These are phyloP conservation scores for Poecilia wingei DNA, from an alignment of 2,797 vertebrate genomes.

Conservation along the genomic window DNA sequence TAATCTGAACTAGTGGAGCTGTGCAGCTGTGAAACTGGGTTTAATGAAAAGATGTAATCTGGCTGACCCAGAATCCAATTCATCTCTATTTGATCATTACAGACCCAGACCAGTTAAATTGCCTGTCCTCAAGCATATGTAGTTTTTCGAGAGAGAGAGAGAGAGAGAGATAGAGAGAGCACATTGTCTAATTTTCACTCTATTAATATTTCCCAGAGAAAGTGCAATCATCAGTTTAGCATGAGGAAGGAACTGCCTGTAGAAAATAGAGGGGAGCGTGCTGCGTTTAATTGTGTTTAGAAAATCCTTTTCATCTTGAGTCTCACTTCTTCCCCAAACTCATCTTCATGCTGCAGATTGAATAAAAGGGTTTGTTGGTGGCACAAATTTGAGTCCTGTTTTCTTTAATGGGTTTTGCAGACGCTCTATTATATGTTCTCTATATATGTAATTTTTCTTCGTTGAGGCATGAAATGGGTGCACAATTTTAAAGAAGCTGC, in stretches of 20 bases:
- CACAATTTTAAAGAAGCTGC: conserved; percentile 2
- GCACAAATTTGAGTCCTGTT: conserved; percentile 39
- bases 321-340: conserved; percentile 48
- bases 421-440: neutral
- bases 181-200: conserved; percentile 65
- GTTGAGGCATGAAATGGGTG: conserved; percentile 1
- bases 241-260: conserved; percentile 45
- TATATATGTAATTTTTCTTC: neutral
- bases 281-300: conserved; percentile 63
- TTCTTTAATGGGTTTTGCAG: conserved; percentile 10
- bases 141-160: conserved; percentile 33
- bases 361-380: conserved; percentile 42
- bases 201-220: conserved; percentile 65
- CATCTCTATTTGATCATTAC: conserved; percentile 49
- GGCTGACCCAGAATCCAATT: conserved; percentile 32
- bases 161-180: conserved; percentile 18
- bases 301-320: conserved; percentile 58
- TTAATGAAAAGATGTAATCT: conserved; percentile 17
- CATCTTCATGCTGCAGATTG: conserved; percentile 34
- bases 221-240: conserved; percentile 62
- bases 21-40: neutral
- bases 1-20: conserved; percentile 19
- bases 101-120: conserved; percentile 27
- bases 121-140: conserved; percentile 46
- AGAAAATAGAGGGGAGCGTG: conserved; percentile 40